Evolutionary conservation across 2,797 vertebrate genomes (phyloP).

Genomic region (Megalops cyprinoides): DNA sequence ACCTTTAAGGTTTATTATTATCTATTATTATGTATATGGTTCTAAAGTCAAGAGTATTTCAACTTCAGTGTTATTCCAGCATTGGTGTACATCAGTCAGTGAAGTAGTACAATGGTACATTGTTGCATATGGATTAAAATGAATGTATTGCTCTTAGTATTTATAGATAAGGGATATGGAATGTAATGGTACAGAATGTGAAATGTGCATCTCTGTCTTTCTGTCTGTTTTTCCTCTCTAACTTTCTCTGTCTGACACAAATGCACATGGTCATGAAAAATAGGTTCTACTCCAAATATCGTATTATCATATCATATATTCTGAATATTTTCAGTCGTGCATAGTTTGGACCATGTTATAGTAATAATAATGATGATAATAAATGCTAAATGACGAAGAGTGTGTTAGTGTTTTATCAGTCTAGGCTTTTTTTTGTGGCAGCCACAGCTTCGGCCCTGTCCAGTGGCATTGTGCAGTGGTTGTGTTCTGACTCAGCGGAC

Average conservation of each 20-base stretch:
- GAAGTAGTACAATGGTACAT: not conserved
- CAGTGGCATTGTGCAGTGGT: not conserved
- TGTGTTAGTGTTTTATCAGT: not conserved
- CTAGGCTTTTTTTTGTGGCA: not conserved
- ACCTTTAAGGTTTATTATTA: not conserved
- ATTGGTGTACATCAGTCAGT: not conserved
- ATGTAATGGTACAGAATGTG: not conserved
- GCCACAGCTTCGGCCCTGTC: not conserved
- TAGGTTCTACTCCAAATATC: constrained; percentile 4
- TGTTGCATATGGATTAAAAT: not conserved
- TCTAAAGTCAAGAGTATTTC: not conserved
- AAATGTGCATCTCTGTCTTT: not conserved
- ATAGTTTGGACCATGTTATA: constrained; percentile 6
- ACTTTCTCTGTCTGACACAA: constrained; percentile 1
- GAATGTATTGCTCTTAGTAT: not conserved
- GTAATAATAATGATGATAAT: not conserved
- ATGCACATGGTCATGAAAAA: not conserved
- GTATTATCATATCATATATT: not conserved
- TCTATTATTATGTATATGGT: not conserved
- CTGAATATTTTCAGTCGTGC: not conserved
- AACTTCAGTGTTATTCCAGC: not conserved
- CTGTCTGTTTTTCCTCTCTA: constrained; percentile 20
- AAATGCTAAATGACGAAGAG: not conserved
- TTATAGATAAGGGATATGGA: not conserved
- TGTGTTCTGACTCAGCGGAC: not conserved